A percentile compares a stretch with the other conserved stretches of the same genome.
Evolutionary conservation across 2,113 vertebrate species (phyloP).

Genomic region (Reinhardtius hippoglossoides): DNA sequence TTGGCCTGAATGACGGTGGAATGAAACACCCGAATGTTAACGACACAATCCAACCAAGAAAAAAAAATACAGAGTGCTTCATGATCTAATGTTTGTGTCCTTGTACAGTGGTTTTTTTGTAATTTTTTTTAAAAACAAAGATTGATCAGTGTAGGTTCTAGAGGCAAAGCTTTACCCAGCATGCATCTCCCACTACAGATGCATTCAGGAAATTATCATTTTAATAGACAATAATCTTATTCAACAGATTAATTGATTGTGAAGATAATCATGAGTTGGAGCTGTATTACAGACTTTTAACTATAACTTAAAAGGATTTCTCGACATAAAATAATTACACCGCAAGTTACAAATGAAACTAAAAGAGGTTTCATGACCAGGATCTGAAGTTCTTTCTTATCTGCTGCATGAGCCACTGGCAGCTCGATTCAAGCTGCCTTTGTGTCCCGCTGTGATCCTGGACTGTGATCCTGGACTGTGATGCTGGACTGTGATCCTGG

Average conservation of each 20-base stretch:
- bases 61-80: not conserved
- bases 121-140: not conserved
- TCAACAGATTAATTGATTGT: not conserved
- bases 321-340: not conserved
- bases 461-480: too few relatives aligned
- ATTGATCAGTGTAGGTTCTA: not conserved
- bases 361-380: not conserved
- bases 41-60: not conserved
- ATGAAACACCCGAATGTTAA: not conserved
- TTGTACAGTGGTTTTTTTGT: not conserved
- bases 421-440: not conserved
- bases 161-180: not conserved
- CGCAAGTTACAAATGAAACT: not conserved
- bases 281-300: not conserved
- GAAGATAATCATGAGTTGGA: not conserved
- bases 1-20: slow-evolving; percentile 76
- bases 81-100: not conserved
- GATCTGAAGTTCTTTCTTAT: not conserved
- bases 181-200: not conserved
- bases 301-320: too few relatives aligned
- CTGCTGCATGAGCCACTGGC: not conserved
- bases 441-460: not conserved
- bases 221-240: not conserved
- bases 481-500: too few relatives aligned
- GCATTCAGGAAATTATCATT: too few relatives aligned